phyloP scores from a whole-genome alignment of 1,140 invertebrate genomes.

The Drosophila punjabiensis region DNA sequence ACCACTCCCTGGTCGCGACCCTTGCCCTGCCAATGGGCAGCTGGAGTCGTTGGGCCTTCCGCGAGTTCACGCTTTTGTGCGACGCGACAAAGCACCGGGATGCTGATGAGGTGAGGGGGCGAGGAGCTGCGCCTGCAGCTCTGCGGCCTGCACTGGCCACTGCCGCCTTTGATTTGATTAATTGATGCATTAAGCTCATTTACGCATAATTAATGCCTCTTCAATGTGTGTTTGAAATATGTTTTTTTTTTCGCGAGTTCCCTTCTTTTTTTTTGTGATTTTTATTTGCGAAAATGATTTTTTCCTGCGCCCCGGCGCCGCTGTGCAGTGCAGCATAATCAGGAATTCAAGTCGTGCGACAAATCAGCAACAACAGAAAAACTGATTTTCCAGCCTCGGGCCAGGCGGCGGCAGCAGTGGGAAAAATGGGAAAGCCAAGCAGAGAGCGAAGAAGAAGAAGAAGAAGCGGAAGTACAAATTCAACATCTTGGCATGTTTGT shows the following conservation, averaged over 20 bases:
- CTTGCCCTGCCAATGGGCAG: constrained; percentile 28
- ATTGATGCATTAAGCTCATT: constrained; percentile 83
- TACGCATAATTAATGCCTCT: constrained; percentile 80
- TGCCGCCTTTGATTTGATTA: constrained; percentile 79
- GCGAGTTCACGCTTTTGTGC: constrained; percentile 75
- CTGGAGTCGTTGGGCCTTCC: constrained; percentile 32
- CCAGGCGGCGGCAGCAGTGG: constrained; percentile 47
- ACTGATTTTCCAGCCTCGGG: constrained; percentile 70
- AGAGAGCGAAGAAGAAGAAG: constrained; percentile 28
- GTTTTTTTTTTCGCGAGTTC: constrained; percentile 9
- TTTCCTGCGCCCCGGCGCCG: constrained; percentile 37
- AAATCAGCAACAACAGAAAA: constrained; percentile 68
- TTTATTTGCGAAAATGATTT: constrained; percentile 50
- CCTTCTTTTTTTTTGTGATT: constrained; percentile 6
- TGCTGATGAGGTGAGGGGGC: not conserved
- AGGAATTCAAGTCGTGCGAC: constrained; percentile 80
- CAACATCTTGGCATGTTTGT: constrained; percentile 69
- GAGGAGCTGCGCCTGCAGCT: constrained; percentile 16
- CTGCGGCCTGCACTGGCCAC: constrained; percentile 31
- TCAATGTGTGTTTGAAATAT: constrained; percentile 59
- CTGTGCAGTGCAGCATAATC: constrained; percentile 66
- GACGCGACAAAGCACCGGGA: constrained; percentile 63
- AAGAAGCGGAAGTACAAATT: constrained; percentile 77
- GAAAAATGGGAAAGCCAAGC: constrained; percentile 21
- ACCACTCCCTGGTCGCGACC: constrained; percentile 7